Percentiles rank a stretch among this genome's conserved stretches.
Evolutionary conservation across 2,888 invertebrate genomes (phyloP).

Genomic region (Plebejus melissa): DNA sequence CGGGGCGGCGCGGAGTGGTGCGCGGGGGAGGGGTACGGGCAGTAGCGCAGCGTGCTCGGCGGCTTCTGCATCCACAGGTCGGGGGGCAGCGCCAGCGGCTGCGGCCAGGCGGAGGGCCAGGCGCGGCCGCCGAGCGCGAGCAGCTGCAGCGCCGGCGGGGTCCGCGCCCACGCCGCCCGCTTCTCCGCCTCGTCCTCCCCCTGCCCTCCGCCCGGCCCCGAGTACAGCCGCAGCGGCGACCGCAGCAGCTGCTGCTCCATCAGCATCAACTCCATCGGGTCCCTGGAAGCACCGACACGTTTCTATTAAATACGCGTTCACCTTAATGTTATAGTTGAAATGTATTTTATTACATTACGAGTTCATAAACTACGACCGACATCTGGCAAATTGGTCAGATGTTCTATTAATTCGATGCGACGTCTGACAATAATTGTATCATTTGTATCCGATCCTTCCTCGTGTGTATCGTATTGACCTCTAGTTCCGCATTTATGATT

Average conservation of each 20-base stretch:
- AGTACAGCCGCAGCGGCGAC: constrained; percentile 82
- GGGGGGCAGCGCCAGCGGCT: constrained; percentile 90
- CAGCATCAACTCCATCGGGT: constrained; percentile 88
- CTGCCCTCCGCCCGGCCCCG: constrained; percentile 79
- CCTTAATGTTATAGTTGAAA: neutral
- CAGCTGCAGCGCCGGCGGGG: constrained; percentile 67
- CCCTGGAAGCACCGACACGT: constrained; percentile 71
- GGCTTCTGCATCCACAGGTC: constrained; percentile 97
- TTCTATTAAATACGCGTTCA: constrained; percentile 5
- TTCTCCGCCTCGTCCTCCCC: constrained; percentile 79
- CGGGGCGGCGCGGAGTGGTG: constrained; percentile 51
- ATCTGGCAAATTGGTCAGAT: constrained; percentile 1
- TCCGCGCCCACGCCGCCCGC: constrained; percentile 75
- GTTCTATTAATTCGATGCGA: neutral
- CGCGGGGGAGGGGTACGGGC: constrained; percentile 80
- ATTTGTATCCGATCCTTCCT: neutral
- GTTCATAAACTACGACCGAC: neutral
- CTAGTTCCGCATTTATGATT: neutral
- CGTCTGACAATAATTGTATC: neutral
- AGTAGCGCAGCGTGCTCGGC: constrained; percentile 76
- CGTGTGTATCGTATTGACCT: neutral
- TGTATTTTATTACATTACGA: neutral
- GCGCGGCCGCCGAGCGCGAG: constrained; percentile 83
- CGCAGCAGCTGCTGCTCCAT: constrained; percentile 88
- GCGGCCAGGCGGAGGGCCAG: constrained; percentile 89